Conservation (phyloP, 2,797 vertebrate species). For the Sebastes ruberrimus region DNA sequence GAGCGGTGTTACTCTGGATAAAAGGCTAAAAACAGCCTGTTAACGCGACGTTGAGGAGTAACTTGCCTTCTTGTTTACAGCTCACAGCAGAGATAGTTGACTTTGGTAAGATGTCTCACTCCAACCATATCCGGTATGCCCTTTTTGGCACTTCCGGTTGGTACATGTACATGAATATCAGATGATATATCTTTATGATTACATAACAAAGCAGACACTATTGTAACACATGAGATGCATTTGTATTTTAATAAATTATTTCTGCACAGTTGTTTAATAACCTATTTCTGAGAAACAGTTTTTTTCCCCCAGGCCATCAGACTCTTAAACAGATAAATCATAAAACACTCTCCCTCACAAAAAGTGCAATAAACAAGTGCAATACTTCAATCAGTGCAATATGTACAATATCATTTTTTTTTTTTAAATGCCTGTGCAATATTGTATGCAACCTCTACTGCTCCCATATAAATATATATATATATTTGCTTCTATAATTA, state of each 20-base stretch:
- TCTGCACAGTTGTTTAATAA: background rate
- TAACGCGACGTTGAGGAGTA: background rate
- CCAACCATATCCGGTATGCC: constrained; percentile 46
- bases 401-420: no score
- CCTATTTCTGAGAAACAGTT: no score
- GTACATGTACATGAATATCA: background rate
- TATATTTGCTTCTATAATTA: no score
- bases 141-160: constrained; percentile 51
- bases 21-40: background rate
- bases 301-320: no score
- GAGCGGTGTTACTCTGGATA: background rate
- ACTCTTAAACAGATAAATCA: no score
- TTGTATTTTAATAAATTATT: background rate
- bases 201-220: background rate
- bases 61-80: constrained; percentile 44
- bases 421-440: no score
- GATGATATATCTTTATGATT: background rate
- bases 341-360: no score
- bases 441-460: no score
- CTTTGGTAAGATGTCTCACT: constrained; percentile 32
- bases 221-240: background rate
- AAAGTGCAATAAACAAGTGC: no score
- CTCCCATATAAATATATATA: no score
- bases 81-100: constrained; percentile 27
- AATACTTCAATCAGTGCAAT: no score